Evolutionary conservation across 2,113 vertebrate genomes (phyloP).

Genomic region (Archocentrus centrarchus): DNA sequence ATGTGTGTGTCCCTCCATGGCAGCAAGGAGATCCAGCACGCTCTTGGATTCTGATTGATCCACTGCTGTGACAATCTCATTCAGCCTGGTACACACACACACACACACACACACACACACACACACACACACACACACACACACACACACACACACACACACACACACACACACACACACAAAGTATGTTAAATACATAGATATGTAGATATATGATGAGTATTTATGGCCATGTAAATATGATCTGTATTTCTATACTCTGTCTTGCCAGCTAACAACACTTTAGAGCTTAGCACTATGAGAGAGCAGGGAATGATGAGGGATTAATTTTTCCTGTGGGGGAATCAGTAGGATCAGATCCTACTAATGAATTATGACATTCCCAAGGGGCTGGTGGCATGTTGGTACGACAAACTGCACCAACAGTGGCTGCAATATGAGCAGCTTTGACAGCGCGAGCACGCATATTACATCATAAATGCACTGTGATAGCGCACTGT

Average conservation of each 20-base stretch:
- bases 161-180: neutral
- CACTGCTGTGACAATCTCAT: conserved; percentile 56
- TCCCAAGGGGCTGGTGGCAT: conserved; percentile 27
- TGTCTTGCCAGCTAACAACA: neutral
- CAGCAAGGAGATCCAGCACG: conserved; percentile 60
- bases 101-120: conserved; percentile 7
- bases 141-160: neutral
- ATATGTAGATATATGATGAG: neutral
- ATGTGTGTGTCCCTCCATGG: conserved; percentile 67
- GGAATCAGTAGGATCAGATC: neutral
- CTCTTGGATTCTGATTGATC: conserved; percentile 17
- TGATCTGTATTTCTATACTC: conserved; percentile 5
- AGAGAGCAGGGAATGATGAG: conserved; percentile 4
- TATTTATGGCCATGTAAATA: conserved; percentile 10
- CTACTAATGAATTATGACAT: neutral
- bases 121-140: no score
- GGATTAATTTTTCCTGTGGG: neutral
- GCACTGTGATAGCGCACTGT: neutral
- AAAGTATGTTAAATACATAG: neutral
- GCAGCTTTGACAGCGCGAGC: conserved; percentile 12
- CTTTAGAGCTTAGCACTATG: conserved; percentile 36
- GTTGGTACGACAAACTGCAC: conserved; percentile 44
- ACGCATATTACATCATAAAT: conserved; percentile 24
- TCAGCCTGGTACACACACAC: conserved; percentile 77
- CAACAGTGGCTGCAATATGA: conserved; percentile 8